These are phyloP conservation scores for Prochilodus magdalenae DNA, from an alignment of 2,113 vertebrate species.

Conservation along the genomic window DNA sequence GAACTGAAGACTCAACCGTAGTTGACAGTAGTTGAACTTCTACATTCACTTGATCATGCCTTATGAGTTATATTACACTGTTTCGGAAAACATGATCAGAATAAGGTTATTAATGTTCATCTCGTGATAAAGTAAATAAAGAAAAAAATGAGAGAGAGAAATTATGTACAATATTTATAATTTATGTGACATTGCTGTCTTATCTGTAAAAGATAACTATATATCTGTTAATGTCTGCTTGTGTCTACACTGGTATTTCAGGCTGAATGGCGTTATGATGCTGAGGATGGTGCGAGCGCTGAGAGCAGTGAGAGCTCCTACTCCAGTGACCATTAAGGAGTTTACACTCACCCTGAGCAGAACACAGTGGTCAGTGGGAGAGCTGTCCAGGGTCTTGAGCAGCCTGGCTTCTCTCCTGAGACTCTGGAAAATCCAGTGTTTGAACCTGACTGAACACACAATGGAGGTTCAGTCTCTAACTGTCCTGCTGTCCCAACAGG, in stretches of 20 bases:
- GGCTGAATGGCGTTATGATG: constrained; percentile 45
- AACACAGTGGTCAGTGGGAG: neutral
- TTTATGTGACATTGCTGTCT: neutral
- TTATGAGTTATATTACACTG: too few species aligned
- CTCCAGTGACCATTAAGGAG: constrained; percentile 32
- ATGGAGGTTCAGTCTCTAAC: constrained; percentile 19
- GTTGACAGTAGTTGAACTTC: neutral
- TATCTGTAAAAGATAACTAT: neutral
- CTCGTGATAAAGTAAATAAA: too few species aligned
- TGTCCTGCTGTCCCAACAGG: constrained; percentile 19
- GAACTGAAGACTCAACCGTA: neutral
- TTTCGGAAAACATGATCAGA: too few species aligned
- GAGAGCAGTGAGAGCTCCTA: neutral
- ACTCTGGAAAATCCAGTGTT: constrained; percentile 26
- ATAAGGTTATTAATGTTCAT: too few species aligned
- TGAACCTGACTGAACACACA: constrained; percentile 45
- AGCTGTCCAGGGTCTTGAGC: constrained; percentile 33
- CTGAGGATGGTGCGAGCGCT: constrained; percentile 24
- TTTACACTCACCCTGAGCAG: constrained; percentile 33
- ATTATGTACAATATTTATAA: too few species aligned
- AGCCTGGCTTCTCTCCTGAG: constrained; percentile 44
- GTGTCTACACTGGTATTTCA: constrained; percentile 15
- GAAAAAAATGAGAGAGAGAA: too few species aligned
- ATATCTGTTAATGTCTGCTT: neutral
- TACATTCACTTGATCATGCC: too few species aligned